These are phyloP conservation scores for Pyrocephalus nanus DNA, from an alignment of 2,797 vertebrate genomes.

Conservation along the genomic window DNA sequence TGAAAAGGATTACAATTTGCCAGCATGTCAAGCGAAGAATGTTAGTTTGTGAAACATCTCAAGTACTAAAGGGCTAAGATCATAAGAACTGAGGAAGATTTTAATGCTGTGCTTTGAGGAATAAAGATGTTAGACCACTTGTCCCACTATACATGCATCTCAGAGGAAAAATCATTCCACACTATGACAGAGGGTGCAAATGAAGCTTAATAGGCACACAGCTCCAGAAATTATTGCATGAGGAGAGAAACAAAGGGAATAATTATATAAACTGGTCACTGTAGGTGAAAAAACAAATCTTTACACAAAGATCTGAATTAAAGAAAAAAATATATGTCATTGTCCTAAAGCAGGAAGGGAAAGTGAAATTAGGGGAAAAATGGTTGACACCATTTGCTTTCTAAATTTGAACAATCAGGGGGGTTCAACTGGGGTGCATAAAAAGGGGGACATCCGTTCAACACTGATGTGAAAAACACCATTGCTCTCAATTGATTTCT, in stretches of 20 bases:
- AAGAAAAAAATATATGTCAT: neutral
- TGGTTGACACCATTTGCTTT: neutral
- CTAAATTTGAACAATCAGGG: neutral
- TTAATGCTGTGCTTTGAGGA: neutral
- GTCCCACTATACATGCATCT: neutral
- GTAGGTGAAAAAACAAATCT: neutral
- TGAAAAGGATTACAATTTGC: neutral
- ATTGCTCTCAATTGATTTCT: neutral
- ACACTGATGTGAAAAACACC: neutral
- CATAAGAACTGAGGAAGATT: neutral
- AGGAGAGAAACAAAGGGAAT: neutral
- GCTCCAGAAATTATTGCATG: neutral
- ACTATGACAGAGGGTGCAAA: neutral
- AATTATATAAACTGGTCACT: neutral
- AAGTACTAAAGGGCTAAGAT: neutral
- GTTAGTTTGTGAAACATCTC: neutral
- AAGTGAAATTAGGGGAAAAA: neutral
- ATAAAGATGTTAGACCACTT: neutral
- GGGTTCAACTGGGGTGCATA: neutral
- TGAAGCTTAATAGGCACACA: neutral
- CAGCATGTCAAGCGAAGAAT: neutral
- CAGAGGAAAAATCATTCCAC: neutral
- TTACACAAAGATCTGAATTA: neutral
- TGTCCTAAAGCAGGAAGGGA: neutral
- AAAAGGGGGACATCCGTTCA: neutral